These are phyloP conservation scores for Drosophila sp. DNA, from an alignment of 1,140 invertebrate species.

Conservation along the genomic window DNA sequence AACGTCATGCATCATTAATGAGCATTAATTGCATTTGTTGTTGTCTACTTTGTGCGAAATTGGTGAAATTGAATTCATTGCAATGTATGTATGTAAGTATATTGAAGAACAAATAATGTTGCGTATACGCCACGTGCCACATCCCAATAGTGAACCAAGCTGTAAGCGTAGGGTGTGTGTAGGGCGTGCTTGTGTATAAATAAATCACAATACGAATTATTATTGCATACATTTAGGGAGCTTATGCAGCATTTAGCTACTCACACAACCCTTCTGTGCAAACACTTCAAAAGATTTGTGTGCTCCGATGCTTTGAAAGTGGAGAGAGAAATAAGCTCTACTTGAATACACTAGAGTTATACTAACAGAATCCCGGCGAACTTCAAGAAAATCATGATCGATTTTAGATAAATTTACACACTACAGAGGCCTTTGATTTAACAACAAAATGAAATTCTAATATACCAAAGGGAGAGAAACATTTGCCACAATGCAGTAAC, in stretches of 20 bases:
- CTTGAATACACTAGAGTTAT: background rate
- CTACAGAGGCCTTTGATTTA: too few species aligned
- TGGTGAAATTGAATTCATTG: slow-evolving; percentile 35
- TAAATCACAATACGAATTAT: slow-evolving; percentile 18
- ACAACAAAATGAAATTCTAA: too few species aligned
- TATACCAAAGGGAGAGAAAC: too few species aligned
- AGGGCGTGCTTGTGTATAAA: slow-evolving; percentile 12
- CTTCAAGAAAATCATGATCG: too few species aligned
- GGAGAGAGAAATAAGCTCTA: background rate
- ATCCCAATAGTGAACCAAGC: background rate
- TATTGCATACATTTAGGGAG: slow-evolving; percentile 6
- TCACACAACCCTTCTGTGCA: background rate
- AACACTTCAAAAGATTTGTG: background rate
- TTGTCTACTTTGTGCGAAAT: background rate
- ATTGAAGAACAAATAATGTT: background rate
- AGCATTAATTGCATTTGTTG: slow-evolving; percentile 51
- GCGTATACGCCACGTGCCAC: slow-evolving; percentile 1
- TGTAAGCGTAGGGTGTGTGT: background rate
- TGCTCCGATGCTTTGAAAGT: background rate
- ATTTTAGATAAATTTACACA: too few species aligned
- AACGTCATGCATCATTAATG: slow-evolving; percentile 32
- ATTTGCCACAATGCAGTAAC: too few species aligned
- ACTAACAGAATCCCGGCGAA: too few species aligned
- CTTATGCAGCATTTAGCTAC: background rate
- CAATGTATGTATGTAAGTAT: background rate